Evolutionary conservation across 2,797 vertebrate genomes (phyloP).

Genomic region (Myotis planiceps): DNA sequence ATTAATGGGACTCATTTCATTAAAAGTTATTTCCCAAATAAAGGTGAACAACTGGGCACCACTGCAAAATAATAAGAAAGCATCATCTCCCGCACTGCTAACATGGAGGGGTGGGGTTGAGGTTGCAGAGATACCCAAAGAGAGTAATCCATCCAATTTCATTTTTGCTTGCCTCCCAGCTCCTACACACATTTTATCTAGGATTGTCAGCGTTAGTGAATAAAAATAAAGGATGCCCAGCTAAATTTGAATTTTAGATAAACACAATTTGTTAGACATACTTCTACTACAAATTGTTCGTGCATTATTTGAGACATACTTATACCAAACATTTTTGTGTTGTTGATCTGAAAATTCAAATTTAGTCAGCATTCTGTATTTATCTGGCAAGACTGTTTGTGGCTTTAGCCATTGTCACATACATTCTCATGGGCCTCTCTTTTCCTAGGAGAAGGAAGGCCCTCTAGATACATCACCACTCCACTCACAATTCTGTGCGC

Average conservation of each 20-base stretch:
- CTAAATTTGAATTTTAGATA: constrained; percentile 43
- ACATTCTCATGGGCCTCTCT: neutral
- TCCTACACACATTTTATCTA: neutral
- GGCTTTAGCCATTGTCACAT: constrained; percentile 19
- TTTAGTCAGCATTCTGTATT: constrained; percentile 24
- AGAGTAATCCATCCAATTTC: neutral
- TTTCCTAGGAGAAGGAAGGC: neutral
- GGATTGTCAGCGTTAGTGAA: constrained; percentile 32
- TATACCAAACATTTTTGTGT: neutral
- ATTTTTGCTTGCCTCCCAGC: neutral
- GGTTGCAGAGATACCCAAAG: neutral
- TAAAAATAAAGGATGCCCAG: constrained; percentile 1
- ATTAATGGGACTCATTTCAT: neutral
- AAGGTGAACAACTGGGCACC: neutral
- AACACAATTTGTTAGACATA: neutral
- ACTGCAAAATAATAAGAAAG: neutral
- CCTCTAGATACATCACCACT: neutral
- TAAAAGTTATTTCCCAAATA: neutral
- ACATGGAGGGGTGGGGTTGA: neutral
- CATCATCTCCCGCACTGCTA: neutral
- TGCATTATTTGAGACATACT: neutral
- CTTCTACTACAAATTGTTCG: neutral
- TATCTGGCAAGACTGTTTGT: constrained; percentile 16
- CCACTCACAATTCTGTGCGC: neutral
- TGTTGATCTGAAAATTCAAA: constrained; percentile 37